Evolutionary conservation across 2,113 vertebrate species (phyloP).

Genomic region (Chroicocephalus ridibundus): DNA sequence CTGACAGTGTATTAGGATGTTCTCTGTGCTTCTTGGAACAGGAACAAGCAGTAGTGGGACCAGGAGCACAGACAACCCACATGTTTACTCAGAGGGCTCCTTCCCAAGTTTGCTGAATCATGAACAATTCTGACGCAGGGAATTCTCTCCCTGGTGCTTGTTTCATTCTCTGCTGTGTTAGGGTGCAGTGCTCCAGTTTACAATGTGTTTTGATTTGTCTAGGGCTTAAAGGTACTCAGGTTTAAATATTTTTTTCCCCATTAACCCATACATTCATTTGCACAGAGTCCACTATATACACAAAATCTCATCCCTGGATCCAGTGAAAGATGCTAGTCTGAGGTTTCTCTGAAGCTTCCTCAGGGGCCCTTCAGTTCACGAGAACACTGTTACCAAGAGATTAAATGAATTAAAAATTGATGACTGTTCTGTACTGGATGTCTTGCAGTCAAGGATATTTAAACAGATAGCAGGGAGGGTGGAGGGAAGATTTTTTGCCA

Average conservation of each 20-base stretch:
- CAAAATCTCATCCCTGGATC: neutral
- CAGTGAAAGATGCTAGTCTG: conserved; percentile 26
- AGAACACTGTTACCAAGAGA: conserved; percentile 72
- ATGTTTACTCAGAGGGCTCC: conserved; percentile 27
- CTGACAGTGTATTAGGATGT: neutral
- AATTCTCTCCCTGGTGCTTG: conserved; percentile 25
- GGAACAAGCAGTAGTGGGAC: neutral
- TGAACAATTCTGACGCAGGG: conserved; percentile 7
- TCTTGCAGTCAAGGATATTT: conserved; percentile 74
- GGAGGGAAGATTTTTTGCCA: neutral
- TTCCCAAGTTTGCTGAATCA: conserved; percentile 62
- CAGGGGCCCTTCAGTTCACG: conserved; percentile 65
- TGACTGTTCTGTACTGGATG: conserved; percentile 67
- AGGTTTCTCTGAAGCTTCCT: conserved; percentile 69
- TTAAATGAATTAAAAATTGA: conserved; percentile 79
- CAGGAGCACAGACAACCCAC: neutral
- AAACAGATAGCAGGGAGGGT: conserved; percentile 60
- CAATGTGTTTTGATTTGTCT: conserved; percentile 6
- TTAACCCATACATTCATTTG: conserved; percentile 35
- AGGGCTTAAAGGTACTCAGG: conserved; percentile 24
- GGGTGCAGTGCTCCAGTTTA: neutral
- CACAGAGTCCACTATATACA: neutral
- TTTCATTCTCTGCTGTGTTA: neutral
- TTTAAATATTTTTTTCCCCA: conserved; percentile 11
- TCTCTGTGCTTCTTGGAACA: conserved; percentile 21